phyloP scores from a whole-genome alignment of 1,140 invertebrate species.

The Drosophila hydei region DNA sequence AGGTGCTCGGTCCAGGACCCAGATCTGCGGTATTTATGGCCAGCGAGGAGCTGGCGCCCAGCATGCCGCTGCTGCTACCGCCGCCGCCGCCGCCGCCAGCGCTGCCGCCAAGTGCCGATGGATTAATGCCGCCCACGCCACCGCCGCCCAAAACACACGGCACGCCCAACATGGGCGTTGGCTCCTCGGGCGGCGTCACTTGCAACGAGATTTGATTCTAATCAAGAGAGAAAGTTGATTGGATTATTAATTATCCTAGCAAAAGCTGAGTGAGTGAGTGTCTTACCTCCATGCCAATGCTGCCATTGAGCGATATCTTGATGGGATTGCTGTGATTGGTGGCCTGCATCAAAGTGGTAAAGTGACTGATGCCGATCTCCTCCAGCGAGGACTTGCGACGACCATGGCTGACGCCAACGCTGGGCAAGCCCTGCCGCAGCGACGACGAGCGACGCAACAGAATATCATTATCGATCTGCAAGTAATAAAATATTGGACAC shows the following conservation, averaged over 20 bases:
- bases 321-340: constrained; percentile 89
- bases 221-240: constrained; percentile 71
- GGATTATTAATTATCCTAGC: no score
- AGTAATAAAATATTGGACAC: constrained; percentile 9
- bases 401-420: constrained; percentile 84
- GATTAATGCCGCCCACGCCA: constrained; percentile 83
- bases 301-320: constrained; percentile 93
- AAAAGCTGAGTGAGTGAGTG: not conserved
- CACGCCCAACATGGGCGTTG: constrained; percentile 85
- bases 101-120: constrained; percentile 74
- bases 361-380: constrained; percentile 92
- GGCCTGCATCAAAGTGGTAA: constrained; percentile 86
- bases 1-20: constrained; percentile 63
- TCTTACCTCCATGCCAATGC: constrained; percentile 92
- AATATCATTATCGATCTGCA: constrained; percentile 90
- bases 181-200: constrained; percentile 89
- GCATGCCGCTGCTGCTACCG: constrained; percentile 41
- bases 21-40: constrained; percentile 77
- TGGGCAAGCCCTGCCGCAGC: constrained; percentile 89
- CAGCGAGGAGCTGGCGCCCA: constrained; percentile 60
- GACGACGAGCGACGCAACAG: constrained; percentile 92
- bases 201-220: constrained; percentile 77
- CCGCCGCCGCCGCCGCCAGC: constrained; percentile 65
- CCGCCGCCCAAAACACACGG: constrained; percentile 84
- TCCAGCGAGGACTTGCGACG: constrained; percentile 92